These are phyloP conservation scores for Mesorhabditis belari DNA, from an alignment of 2,888 invertebrate species.

Conservation along the genomic window DNA sequence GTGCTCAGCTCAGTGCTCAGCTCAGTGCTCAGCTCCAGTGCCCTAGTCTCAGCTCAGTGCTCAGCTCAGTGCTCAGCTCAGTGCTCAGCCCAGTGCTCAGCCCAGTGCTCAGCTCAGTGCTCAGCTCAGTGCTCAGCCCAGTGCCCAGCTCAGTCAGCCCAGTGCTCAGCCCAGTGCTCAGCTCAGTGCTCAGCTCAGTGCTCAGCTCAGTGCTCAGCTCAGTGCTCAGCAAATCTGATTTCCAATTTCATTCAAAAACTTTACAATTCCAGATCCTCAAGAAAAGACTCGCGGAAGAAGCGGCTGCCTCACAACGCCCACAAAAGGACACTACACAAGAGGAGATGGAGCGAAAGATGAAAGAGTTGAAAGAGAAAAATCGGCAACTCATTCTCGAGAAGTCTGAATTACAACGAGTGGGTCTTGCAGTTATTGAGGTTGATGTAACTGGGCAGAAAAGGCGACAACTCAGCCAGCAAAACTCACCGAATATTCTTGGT, in stretches of 20 bases:
- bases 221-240: too few species aligned
- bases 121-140: too few species aligned
- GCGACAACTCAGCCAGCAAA: neutral
- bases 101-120: too few species aligned
- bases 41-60: constrained; percentile 17
- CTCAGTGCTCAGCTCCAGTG: constrained; percentile 28
- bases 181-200: too few species aligned
- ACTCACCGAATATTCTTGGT: constrained; percentile 2
- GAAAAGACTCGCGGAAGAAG: constrained; percentile 36
- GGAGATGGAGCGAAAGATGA: constrained; percentile 54
- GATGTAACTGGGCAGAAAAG: neutral
- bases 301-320: constrained; percentile 18
- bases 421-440: constrained; percentile 6
- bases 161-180: too few species aligned
- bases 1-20: too few species aligned
- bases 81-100: too few species aligned
- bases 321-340: constrained; percentile 37
- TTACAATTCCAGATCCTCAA: constrained; percentile 37
- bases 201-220: too few species aligned
- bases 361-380: constrained; percentile 51
- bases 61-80: too few species aligned
- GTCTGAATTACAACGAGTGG: constrained; percentile 54
- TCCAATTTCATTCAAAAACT: too few species aligned
- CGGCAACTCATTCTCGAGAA: constrained; percentile 51
- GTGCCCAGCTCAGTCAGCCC: too few species aligned